A percentile compares a stretch with the other conserved stretches of the same genome.
phyloP scores from a whole-genome alignment of 2,797 vertebrate genomes.

The Masticophis lateralis region DNA sequence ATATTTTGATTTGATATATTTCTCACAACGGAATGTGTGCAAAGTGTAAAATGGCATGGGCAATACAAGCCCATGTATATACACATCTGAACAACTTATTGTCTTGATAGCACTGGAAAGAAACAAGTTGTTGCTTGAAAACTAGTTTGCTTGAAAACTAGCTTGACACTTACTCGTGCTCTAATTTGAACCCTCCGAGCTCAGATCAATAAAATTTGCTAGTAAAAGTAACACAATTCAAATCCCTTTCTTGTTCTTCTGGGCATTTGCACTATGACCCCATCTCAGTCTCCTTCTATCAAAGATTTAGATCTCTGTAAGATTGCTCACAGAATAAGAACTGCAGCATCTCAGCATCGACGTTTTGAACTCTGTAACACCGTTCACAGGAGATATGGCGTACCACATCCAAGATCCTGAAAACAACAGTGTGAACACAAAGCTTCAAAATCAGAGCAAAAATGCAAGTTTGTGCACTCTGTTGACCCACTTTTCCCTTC shows the following conservation, averaged over 20 bases:
- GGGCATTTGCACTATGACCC: neutral
- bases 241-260: neutral
- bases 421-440: neutral
- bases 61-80: neutral
- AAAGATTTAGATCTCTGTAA: neutral
- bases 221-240: neutral
- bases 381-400: too few species aligned
- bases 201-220: neutral
- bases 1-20: neutral
- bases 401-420: neutral
- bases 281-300: too few species aligned
- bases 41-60: neutral
- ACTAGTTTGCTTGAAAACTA: neutral
- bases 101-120: neutral
- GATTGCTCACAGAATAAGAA: neutral
- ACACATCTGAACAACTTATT: neutral
- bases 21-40: neutral
- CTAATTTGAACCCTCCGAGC: neutral
- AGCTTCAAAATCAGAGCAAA: neutral
- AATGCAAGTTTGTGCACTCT: rapidly evolving
- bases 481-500: rapidly evolving
- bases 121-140: neutral
- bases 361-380: neutral
- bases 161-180: neutral
- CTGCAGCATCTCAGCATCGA: neutral